Evolutionary conservation across 1,140 invertebrate genomes (phyloP).

Genomic region (Drosophila micromelanica): DNA sequence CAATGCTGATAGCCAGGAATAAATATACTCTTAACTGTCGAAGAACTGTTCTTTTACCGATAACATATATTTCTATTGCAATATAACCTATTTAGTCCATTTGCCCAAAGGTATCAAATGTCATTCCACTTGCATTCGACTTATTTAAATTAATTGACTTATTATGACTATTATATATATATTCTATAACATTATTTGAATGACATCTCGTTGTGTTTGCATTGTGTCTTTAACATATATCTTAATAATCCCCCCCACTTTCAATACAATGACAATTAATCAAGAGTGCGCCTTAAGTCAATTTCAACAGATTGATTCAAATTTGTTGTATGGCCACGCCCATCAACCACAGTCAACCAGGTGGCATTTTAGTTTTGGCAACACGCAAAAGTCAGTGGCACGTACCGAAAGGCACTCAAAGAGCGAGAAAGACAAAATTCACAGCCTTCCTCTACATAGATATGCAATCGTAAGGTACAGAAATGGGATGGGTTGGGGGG

Average conservation of each 20-base stretch:
- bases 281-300: constrained; percentile 77
- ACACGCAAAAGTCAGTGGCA: constrained; percentile 77
- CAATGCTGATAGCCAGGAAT: no score
- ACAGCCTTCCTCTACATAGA: constrained; percentile 1
- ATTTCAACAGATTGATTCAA: constrained; percentile 83
- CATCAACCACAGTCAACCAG: constrained; percentile 29
- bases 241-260: constrained; percentile 25
- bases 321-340: constrained; percentile 71
- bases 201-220: no score
- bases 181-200: not conserved
- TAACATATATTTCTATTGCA: no score
- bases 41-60: no score
- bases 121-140: no score
- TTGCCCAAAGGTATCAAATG: no score
- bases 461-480: constrained; percentile 3
- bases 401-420: constrained; percentile 50
- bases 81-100: no score
- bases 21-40: no score
- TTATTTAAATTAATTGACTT: not conserved
- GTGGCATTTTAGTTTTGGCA: constrained; percentile 69
- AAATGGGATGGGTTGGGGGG: not conserved
- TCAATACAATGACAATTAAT: constrained; percentile 78
- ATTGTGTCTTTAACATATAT: not conserved
- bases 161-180: no score
- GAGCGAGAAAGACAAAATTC: constrained; percentile 1